A percentile compares a stretch with the other conserved stretches of the same genome.
Conservation (phyloP, 2,888 invertebrate genomes). For the Drosophila barbarae region DNA sequence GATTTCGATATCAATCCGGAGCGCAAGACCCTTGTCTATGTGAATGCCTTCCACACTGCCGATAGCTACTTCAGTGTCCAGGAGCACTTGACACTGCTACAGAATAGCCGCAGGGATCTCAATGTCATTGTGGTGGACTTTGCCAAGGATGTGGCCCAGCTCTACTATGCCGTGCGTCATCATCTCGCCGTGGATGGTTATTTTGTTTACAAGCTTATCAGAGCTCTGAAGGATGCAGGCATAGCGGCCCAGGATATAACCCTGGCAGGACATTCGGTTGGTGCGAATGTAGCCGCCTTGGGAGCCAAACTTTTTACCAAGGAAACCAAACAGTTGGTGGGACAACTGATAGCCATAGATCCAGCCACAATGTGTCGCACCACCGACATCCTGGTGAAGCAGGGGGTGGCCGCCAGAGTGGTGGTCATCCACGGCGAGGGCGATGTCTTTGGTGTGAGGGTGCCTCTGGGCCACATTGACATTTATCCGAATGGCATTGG, state of each 20-base stretch:
- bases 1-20: slow-evolving; percentile 72
- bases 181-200: slow-evolving; percentile 71
- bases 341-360: slow-evolving; percentile 75
- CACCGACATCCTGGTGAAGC: slow-evolving; percentile 64
- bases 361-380: slow-evolving; percentile 75
- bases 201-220: slow-evolving; percentile 67
- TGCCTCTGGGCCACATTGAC: slow-evolving; percentile 70
- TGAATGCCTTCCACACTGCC: slow-evolving; percentile 71
- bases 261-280: slow-evolving; percentile 76
- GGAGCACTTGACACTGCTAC: slow-evolving; percentile 69
- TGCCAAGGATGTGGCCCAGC: slow-evolving; percentile 67
- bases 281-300: slow-evolving; percentile 76
- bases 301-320: slow-evolving; percentile 64
- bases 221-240: slow-evolving; percentile 56
- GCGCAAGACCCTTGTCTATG: slow-evolving; percentile 71
- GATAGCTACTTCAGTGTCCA: slow-evolving; percentile 74
- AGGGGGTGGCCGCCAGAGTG: slow-evolving; percentile 64
- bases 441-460: slow-evolving; percentile 70
- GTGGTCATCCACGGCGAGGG: slow-evolving; percentile 76
- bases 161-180: slow-evolving; percentile 75
- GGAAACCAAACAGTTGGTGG: slow-evolving; percentile 54
- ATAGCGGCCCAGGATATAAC: slow-evolving; percentile 60
- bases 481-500: slow-evolving; percentile 78
- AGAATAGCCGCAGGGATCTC: slow-evolving; percentile 66
- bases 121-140: slow-evolving; percentile 75